Evolutionary conservation across 1,140 invertebrate genomes (phyloP).

Genomic region (Pygmarrhopalites habei): DNA sequence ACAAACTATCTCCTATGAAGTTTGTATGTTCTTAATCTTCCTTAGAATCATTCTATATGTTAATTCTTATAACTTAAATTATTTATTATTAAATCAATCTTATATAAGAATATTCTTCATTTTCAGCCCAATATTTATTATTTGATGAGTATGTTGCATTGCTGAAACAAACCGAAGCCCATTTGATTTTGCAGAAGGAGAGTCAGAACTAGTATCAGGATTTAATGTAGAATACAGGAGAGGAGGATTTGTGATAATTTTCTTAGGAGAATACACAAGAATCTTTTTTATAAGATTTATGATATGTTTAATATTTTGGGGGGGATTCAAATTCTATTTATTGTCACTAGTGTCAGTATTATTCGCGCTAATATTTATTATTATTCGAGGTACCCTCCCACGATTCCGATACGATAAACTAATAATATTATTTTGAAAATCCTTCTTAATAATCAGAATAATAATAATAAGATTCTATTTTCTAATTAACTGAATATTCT

Average conservation of each 20-base stretch:
- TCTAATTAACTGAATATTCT: too few relatives aligned
- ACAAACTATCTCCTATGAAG: constrained; percentile 63
- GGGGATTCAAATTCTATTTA: too few relatives aligned
- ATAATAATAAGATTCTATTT: too few relatives aligned
- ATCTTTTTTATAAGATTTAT: constrained; percentile 61
- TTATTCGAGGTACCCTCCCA: too few relatives aligned
- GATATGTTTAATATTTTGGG: too few relatives aligned
- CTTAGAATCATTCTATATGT: constrained; percentile 48
- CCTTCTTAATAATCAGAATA: too few relatives aligned
- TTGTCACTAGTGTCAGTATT: too few relatives aligned
- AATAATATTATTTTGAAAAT: too few relatives aligned
- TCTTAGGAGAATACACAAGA: constrained; percentile 61
- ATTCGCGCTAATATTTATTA: too few relatives aligned
- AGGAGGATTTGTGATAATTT: constrained; percentile 61
- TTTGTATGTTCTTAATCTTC: constrained; percentile 53
- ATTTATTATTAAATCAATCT: constrained; percentile 44
- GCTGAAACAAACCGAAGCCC: constrained; percentile 65
- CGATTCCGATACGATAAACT: too few relatives aligned
- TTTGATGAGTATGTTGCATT: constrained; percentile 53
- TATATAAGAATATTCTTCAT: constrained; percentile 49
- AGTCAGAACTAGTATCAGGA: constrained; percentile 65
- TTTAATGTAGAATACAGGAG: constrained; percentile 67
- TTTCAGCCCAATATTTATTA: constrained; percentile 48
- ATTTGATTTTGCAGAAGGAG: constrained; percentile 69
- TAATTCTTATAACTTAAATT: constrained; percentile 43